phyloP scores from a whole-genome alignment of 2,113 vertebrate genomes.

The Ictidomys tridecemlineatus region DNA sequence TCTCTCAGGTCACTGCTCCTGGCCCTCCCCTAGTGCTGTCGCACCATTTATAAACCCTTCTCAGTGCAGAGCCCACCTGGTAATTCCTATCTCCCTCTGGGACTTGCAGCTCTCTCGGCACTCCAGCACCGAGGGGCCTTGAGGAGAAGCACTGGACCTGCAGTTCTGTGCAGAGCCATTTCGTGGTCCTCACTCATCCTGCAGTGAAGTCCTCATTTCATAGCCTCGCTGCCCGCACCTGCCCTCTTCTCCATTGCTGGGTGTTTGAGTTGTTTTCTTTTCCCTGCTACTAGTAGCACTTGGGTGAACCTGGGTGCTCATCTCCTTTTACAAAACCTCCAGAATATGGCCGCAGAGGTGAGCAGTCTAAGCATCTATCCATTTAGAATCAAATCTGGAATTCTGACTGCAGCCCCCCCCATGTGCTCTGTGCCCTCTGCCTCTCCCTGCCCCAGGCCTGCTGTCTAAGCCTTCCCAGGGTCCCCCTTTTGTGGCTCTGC shows the following conservation, averaged over 20 bases:
- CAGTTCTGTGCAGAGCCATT: neutral
- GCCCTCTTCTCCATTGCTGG: neutral
- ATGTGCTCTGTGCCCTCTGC: too few relatives aligned
- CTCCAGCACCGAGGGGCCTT: neutral
- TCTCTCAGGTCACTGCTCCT: neutral
- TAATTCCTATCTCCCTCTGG: neutral
- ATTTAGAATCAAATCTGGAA: neutral
- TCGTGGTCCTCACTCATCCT: too few relatives aligned
- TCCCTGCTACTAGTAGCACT: neutral
- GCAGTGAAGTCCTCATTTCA: too few relatives aligned
- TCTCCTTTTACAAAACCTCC: neutral
- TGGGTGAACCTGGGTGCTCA: neutral
- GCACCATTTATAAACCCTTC: neutral
- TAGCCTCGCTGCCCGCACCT: too few relatives aligned
- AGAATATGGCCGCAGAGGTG: accelerated
- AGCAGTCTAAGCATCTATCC: too few relatives aligned
- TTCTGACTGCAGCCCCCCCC: accelerated
- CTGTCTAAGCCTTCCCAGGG: accelerated
- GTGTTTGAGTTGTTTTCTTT: neutral
- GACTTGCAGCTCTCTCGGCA: neutral
- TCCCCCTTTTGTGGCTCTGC: neutral
- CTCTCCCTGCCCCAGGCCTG: neutral
- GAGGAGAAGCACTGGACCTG: accelerated
- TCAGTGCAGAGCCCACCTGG: neutral
- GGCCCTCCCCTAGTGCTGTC: neutral